Conservation (phyloP, 2,113 vertebrate species). For the Thamnaconus septentrionalis region DNA sequence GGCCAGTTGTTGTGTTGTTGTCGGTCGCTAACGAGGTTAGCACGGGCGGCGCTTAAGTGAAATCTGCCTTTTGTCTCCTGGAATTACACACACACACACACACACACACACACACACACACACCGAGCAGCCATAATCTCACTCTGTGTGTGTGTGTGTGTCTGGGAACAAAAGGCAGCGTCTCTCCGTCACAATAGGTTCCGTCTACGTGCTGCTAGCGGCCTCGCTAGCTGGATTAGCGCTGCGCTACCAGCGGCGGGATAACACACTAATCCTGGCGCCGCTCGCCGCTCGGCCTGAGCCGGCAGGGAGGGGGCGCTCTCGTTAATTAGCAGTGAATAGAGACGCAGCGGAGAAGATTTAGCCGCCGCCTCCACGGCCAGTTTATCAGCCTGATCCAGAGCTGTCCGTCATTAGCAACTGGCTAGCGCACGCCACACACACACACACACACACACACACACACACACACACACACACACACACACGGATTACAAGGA, state of each 20-base stretch:
- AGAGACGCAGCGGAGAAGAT: slow-evolving; percentile 43
- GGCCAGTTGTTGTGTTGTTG: neutral
- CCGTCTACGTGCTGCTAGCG: slow-evolving; percentile 1
- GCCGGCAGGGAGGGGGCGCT: neutral
- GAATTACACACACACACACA: slow-evolving; percentile 19
- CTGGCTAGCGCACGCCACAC: slow-evolving; percentile 4
- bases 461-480: slow-evolving; percentile 13
- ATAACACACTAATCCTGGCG: slow-evolving; percentile 61
- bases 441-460: slow-evolving; percentile 2
- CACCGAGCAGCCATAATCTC: slow-evolving; percentile 37
- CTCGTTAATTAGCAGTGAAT: slow-evolving; percentile 73
- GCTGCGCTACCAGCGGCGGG: slow-evolving; percentile 20
- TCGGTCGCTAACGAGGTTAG: slow-evolving; percentile 25
- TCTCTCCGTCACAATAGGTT: slow-evolving; percentile 36
- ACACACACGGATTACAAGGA: neutral
- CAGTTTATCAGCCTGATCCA: slow-evolving; percentile 72
- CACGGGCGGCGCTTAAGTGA: slow-evolving; percentile 26
- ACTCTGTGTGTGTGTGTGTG: slow-evolving; percentile 22
- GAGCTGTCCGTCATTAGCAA: slow-evolving; percentile 55
- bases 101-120: slow-evolving; percentile 33
- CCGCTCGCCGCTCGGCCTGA: slow-evolving; percentile 11
- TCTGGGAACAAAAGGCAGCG: slow-evolving; percentile 45
- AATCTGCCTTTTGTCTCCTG: slow-evolving; percentile 50
- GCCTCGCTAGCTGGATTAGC: slow-evolving; percentile 49
- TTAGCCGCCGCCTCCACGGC: neutral